These are phyloP conservation scores for Pseudorectes ferrugineus DNA, from an alignment of 2,113 vertebrate genomes.

Conservation along the genomic window DNA sequence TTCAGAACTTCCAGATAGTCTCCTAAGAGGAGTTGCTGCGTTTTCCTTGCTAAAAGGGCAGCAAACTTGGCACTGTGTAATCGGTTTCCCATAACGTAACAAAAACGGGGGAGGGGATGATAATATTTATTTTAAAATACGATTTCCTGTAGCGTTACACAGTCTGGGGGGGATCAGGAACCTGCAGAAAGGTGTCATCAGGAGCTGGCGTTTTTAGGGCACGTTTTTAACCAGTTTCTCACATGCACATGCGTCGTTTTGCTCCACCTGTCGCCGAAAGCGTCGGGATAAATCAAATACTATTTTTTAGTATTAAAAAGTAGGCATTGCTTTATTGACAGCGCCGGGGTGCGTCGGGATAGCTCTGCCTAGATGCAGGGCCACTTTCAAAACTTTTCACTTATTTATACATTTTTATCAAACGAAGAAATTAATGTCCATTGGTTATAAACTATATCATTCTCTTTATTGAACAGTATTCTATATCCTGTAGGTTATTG, in stretches of 20 bases:
- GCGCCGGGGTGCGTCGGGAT: accelerated
- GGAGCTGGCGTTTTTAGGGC: neutral
- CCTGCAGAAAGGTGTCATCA: neutral
- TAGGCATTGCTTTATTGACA: neutral
- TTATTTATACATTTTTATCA: neutral
- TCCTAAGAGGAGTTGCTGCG: accelerated
- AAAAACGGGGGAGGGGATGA: accelerated
- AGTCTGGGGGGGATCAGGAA: neutral
- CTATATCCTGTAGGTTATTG: neutral
- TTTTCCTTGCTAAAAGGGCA: neutral
- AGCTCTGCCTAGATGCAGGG: too few relatives aligned
- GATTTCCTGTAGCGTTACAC: neutral
- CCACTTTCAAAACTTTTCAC: neutral
- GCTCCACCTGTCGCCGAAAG: neutral
- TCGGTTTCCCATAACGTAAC: neutral
- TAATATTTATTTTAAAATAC: neutral
- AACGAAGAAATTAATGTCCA: neutral
- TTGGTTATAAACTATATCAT: neutral
- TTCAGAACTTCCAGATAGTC: neutral
- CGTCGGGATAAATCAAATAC: neutral
- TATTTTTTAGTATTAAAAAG: neutral
- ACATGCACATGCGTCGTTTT: accelerated
- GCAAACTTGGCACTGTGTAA: neutral
- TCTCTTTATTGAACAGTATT: neutral
- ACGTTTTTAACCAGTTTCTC: neutral